Conservation (phyloP, 2,113 vertebrate species). For the Odocoileus virginianus region DNA sequence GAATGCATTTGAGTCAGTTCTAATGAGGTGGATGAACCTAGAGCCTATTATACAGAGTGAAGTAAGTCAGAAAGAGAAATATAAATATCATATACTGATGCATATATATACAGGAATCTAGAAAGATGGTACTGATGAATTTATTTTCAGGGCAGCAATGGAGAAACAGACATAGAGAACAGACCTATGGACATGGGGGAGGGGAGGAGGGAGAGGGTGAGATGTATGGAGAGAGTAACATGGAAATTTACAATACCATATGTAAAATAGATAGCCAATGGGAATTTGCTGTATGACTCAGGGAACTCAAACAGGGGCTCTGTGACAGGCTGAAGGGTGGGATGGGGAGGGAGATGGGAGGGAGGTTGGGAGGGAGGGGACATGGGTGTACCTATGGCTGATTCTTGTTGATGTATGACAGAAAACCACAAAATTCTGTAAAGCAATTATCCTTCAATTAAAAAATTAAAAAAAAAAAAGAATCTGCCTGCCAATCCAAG, state of each 20-base stretch:
- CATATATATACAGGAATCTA: background rate
- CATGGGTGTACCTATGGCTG: background rate
- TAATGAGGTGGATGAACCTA: background rate
- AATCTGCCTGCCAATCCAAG: background rate
- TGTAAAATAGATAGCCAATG: background rate
- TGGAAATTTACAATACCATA: background rate
- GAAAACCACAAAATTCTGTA: background rate
- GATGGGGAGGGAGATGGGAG: background rate
- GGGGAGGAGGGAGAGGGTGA: background rate
- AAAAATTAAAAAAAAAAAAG: background rate
- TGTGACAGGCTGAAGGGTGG: background rate
- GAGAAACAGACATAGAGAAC: background rate
- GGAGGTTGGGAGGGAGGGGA: background rate
- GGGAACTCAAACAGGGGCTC: background rate
- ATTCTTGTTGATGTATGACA: background rate
- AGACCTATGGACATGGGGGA: background rate
- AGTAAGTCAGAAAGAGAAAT: background rate
- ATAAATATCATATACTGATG: background rate
- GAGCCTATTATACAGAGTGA: background rate
- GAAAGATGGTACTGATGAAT: background rate
- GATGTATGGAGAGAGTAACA: background rate
- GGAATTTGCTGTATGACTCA: background rate
- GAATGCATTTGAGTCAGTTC: background rate
- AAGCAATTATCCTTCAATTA: background rate
- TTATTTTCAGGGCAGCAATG: background rate